Evolutionary conservation across 2,888 invertebrate genomes (phyloP).

Genomic region (Cosmia pyralina): DNA sequence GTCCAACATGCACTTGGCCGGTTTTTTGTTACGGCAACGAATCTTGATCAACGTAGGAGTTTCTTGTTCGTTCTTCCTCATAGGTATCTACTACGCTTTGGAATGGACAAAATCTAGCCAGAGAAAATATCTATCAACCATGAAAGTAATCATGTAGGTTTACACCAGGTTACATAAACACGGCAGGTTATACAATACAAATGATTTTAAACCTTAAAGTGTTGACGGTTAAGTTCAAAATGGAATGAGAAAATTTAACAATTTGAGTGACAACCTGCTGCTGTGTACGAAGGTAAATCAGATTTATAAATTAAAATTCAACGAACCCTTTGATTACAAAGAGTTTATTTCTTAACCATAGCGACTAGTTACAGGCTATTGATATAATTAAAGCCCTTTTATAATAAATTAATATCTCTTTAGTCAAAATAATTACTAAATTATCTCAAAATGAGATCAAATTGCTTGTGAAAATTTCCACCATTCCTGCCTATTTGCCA

Average conservation of each 20-base stretch:
- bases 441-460: constrained; percentile 7
- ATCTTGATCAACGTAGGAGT: too few relatives aligned
- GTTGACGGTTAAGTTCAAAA: too few relatives aligned
- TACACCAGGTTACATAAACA: too few relatives aligned
- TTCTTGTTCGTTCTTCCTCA: too few relatives aligned
- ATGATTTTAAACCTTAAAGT: too few relatives aligned
- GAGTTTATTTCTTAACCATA: not conserved
- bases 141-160: not conserved
- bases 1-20: too few relatives aligned
- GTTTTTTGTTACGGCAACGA: too few relatives aligned
- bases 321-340: not conserved
- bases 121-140: not conserved
- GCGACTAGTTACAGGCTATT: not conserved
- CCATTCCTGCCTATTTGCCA: not conserved
- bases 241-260: too few relatives aligned
- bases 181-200: too few relatives aligned
- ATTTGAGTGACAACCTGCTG: too few relatives aligned
- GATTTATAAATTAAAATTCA: not conserved
- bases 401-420: constrained; percentile 5
- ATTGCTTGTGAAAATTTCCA: constrained; percentile 20
- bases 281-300: not conserved
- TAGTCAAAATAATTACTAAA: constrained; percentile 21
- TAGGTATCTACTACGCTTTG: too few relatives aligned
- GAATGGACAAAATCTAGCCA: not conserved
- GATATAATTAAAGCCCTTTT: not conserved